Percentiles rank a stretch among this genome's conserved stretches.
Evolutionary conservation across 2,888 invertebrate genomes (phyloP).

Genomic region (Limenitis camilla): DNA sequence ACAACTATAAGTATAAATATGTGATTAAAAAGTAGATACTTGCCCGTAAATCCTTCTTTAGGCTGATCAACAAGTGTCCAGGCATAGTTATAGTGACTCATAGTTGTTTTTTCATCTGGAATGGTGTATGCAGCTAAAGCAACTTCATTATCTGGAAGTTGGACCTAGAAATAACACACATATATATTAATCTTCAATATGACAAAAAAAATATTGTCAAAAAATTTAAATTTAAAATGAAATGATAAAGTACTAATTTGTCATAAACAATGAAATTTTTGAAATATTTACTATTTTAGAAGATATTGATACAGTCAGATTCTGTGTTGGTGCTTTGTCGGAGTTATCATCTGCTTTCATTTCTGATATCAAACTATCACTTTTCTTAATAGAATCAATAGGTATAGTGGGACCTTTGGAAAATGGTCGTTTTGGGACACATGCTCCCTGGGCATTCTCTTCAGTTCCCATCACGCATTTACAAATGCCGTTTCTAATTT

Average conservation of each 20-base stretch:
- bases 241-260: too few relatives aligned
- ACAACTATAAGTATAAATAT: too few relatives aligned
- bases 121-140: slow-evolving; percentile 87
- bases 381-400: slow-evolving; percentile 51
- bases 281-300: slow-evolving; percentile 79
- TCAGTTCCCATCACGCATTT: slow-evolving; percentile 79
- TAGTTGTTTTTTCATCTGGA: slow-evolving; percentile 81
- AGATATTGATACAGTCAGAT: slow-evolving; percentile 81
- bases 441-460: slow-evolving; percentile 54
- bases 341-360: slow-evolving; percentile 41
- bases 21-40: background rate
- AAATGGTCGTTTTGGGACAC: slow-evolving; percentile 52
- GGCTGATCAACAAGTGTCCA: slow-evolving; percentile 92
- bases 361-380: slow-evolving; percentile 37
- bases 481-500: slow-evolving; percentile 80
- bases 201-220: too few relatives aligned
- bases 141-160: slow-evolving; percentile 88
- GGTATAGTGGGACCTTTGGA: slow-evolving; percentile 57
- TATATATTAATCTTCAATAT: background rate
- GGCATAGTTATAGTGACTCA: slow-evolving; percentile 87
- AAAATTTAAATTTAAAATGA: too few relatives aligned
- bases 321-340: slow-evolving; percentile 72
- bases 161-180: slow-evolving; percentile 41
- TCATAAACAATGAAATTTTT: too few relatives aligned
- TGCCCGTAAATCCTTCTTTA: slow-evolving; percentile 79